Percentiles rank a stretch among this genome's conserved stretches.
phyloP scores from a whole-genome alignment of 1,140 invertebrate species.

The Drosophila biarmipes region DNA sequence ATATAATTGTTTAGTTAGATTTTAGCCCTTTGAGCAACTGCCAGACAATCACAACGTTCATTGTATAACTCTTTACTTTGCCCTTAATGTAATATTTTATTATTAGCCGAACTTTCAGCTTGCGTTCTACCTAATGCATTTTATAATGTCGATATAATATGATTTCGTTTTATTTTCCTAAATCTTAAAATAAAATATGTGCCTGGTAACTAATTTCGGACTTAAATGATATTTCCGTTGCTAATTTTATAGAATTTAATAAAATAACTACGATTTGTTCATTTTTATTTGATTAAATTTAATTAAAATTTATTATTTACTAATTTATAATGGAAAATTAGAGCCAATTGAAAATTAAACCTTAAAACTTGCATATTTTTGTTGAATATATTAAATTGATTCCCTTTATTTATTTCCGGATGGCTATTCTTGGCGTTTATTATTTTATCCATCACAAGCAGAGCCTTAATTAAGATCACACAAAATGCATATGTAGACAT shows the following conservation, averaged over 20 bases:
- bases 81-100: not conserved
- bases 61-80: not conserved
- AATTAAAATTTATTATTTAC: no score
- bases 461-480: slow-evolving; percentile 2
- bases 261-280: not conserved
- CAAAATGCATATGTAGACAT: slow-evolving; percentile 34
- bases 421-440: not conserved
- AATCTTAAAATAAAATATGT: not conserved
- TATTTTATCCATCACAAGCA: slow-evolving; percentile 17
- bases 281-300: not conserved
- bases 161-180: not conserved
- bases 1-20: not conserved
- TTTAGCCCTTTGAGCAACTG: slow-evolving; percentile 11
- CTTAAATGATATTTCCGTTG: not conserved
- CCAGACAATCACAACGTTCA: slow-evolving; percentile 8
- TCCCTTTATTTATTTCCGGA: not conserved
- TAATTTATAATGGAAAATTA: no score
- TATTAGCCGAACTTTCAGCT: not conserved
- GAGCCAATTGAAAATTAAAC: not conserved
- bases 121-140: slow-evolving; percentile 5
- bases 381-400: not conserved
- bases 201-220: not conserved
- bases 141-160: not conserved
- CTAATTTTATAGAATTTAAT: not conserved
- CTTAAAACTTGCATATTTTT: not conserved